Percentiles rank a stretch among this genome's conserved stretches.
These are phyloP conservation scores for Aphis craccivora DNA, from an alignment of 1,140 invertebrate genomes.

Conservation along the genomic window DNA sequence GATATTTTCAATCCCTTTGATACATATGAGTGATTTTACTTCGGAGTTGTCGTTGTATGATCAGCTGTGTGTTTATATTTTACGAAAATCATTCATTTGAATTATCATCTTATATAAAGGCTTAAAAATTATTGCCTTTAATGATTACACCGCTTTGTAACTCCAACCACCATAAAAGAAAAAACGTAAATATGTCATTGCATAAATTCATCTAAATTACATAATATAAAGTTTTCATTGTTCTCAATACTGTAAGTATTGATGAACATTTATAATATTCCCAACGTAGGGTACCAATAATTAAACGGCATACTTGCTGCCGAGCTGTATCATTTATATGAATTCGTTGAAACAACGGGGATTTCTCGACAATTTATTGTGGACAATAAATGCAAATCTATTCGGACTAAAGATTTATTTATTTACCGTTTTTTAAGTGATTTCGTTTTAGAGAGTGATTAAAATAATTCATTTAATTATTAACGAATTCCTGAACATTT, in stretches of 20 bases:
- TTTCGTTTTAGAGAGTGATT: background rate
- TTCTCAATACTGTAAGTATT: background rate
- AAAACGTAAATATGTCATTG: background rate
- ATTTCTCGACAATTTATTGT: background rate
- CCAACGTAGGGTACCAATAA: background rate
- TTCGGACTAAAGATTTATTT: background rate
- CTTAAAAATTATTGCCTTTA: too few species aligned
- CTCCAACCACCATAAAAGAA: too few species aligned
- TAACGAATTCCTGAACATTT: background rate
- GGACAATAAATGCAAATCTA: background rate
- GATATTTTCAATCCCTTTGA: too few species aligned
- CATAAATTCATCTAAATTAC: background rate
- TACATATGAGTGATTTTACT: too few species aligned
- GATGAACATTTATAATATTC: background rate
- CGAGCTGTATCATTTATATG: background rate
- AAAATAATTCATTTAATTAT: background rate
- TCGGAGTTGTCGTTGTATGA: too few species aligned
- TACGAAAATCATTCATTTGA: too few species aligned
- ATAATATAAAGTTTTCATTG: background rate
- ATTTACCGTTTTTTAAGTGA: background rate
- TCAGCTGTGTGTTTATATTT: too few species aligned
- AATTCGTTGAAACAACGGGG: background rate
- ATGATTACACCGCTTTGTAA: too few species aligned
- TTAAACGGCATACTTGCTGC: background rate
- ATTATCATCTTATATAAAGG: too few species aligned